Conservation (phyloP, 2,888 invertebrate genomes). For the Gastracanthus pulcherrimus region DNA sequence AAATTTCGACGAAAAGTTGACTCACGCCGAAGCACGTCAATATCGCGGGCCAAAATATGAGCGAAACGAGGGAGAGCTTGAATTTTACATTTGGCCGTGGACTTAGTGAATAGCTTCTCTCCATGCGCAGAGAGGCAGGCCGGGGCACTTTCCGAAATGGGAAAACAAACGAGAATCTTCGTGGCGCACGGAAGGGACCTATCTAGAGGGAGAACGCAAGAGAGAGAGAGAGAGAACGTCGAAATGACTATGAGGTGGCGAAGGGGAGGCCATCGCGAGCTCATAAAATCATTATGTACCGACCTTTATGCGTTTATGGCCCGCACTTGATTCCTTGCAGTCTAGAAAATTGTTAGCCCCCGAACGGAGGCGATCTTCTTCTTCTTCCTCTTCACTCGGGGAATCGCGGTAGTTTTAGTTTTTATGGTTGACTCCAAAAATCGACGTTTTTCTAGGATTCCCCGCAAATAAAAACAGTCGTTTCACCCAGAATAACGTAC, state of each 20-base stretch:
- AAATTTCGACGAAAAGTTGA: conserved; percentile 31
- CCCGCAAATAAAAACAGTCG: conserved; percentile 30
- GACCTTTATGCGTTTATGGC: conserved; percentile 67
- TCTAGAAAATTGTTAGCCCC: conserved; percentile 59
- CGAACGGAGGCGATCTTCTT: conserved; percentile 18
- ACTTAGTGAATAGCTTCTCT: conserved; percentile 32
- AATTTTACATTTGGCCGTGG: conserved; percentile 51
- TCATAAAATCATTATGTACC: conserved; percentile 71
- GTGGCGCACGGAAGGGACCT: conserved; percentile 29
- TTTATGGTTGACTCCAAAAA: conserved; percentile 47
- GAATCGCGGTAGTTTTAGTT: conserved; percentile 12
- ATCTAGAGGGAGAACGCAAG: neutral
- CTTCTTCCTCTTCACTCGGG: neutral
- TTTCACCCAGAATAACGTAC: conserved; percentile 10
- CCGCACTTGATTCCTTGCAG: conserved; percentile 66
- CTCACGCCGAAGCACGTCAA: conserved; percentile 24
- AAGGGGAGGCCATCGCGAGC: conserved; percentile 60
- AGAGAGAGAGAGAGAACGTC: conserved; percentile 31
- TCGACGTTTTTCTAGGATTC: conserved; percentile 20
- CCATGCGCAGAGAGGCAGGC: neutral
- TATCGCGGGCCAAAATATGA: conserved; percentile 44
- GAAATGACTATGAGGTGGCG: conserved; percentile 60
- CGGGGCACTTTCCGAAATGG: conserved; percentile 58
- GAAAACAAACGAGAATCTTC: conserved; percentile 59
- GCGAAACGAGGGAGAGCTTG: conserved; percentile 21